A percentile compares a stretch with the other conserved stretches of the same genome.
phyloP scores from a whole-genome alignment of 1,140 invertebrate species.

The Scaptodrosophila lebanonensis region DNA sequence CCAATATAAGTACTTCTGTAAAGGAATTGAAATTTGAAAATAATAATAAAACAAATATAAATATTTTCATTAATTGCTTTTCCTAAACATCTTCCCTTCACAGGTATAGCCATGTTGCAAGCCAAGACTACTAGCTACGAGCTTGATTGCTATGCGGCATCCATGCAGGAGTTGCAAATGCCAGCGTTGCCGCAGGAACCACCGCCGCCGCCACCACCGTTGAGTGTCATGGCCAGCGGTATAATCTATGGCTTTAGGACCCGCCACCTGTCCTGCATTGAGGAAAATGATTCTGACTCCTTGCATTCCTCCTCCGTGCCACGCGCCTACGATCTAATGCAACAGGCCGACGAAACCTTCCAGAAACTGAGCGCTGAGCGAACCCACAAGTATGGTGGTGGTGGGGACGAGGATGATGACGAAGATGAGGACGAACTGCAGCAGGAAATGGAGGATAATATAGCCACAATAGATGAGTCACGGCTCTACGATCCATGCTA shows the following conservation, averaged over 20 bases:
- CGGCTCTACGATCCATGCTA: slow-evolving; percentile 63
- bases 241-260: slow-evolving; percentile 73
- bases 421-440: slow-evolving; percentile 28
- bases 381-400: background rate
- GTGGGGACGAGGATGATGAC: slow-evolving; percentile 30
- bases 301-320: slow-evolving; percentile 64
- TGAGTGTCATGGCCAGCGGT: slow-evolving; percentile 39
- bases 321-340: slow-evolving; percentile 63
- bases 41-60: no score
- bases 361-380: slow-evolving; percentile 49
- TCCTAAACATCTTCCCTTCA: background rate
- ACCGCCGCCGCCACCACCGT: slow-evolving; percentile 49
- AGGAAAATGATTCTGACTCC: slow-evolving; percentile 75
- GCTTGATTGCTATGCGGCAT: slow-evolving; percentile 11
- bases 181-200: slow-evolving; percentile 54
- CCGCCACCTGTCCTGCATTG: slow-evolving; percentile 72
- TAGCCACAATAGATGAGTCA: slow-evolving; percentile 72
- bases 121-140: slow-evolving; percentile 34
- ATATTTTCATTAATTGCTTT: no score
- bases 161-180: slow-evolving; percentile 31
- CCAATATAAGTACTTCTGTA: background rate
- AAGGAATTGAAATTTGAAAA: no score
- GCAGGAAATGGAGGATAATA: slow-evolving; percentile 15
- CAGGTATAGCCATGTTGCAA: slow-evolving; percentile 37
- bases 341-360: slow-evolving; percentile 71